Conservation (phyloP, 2,797 vertebrate genomes). For the Peromyscus attwateri region DNA sequence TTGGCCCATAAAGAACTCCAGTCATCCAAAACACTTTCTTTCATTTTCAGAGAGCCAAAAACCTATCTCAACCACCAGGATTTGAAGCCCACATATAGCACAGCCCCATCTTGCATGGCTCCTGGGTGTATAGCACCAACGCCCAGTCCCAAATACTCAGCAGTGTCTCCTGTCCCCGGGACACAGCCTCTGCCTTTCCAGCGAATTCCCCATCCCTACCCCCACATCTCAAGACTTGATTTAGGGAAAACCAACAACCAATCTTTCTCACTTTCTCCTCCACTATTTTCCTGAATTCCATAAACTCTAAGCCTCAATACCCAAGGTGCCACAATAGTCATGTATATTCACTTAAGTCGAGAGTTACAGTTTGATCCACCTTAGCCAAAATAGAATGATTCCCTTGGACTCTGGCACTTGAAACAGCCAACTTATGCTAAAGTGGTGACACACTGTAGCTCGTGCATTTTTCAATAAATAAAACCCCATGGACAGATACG, state of each 20-base stretch:
- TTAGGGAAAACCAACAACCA: not conserved
- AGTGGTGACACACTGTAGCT: not conserved
- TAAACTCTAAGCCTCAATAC: not conserved
- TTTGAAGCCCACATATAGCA: not conserved
- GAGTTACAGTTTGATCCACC: not conserved
- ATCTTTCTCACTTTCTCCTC: not conserved
- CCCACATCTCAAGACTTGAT: not conserved
- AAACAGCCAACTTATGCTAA: conserved; percentile 42
- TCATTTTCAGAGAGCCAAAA: conserved; percentile 68
- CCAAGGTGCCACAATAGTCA: not conserved
- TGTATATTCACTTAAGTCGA: not conserved
- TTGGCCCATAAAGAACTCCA: conserved; percentile 68
- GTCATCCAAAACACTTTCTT: conserved; percentile 64
- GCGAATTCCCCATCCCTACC: not conserved
- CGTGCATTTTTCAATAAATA: conserved; percentile 5
- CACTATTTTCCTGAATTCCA: not conserved
- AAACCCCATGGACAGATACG: not conserved
- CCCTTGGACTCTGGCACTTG: not conserved
- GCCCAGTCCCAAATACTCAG: not conserved
- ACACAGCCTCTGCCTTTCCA: not conserved
- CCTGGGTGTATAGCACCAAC: not conserved
- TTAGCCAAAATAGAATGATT: conserved; percentile 1
- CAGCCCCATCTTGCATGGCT: not conserved
- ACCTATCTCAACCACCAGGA: not conserved
- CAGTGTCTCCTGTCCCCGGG: not conserved